These are phyloP conservation scores for Ochotona princeps DNA, from an alignment of 2,113 vertebrate genomes.

Conservation along the genomic window DNA sequence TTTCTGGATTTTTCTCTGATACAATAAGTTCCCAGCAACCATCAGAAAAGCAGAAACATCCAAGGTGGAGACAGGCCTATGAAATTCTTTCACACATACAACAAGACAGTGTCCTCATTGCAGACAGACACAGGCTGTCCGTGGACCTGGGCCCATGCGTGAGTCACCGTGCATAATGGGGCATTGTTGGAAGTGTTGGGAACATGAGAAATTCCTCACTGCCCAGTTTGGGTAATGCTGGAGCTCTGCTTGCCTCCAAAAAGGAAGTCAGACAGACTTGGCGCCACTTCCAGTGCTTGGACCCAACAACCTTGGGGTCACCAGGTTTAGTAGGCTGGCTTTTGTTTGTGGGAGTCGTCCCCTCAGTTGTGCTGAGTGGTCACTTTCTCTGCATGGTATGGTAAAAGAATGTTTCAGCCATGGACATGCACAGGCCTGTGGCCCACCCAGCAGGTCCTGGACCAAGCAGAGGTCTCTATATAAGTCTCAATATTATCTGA, in stretches of 20 bases:
- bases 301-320: slow-evolving; percentile 77
- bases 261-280: slow-evolving; percentile 85
- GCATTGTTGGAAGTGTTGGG: slow-evolving; percentile 87
- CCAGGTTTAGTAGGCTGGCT: slow-evolving; percentile 73
- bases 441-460: background rate
- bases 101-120: slow-evolving; percentile 82
- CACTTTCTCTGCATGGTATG: background rate
- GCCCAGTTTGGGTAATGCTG: slow-evolving; percentile 83
- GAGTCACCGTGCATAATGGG: slow-evolving; percentile 88
- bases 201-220: slow-evolving; percentile 86
- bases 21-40: slow-evolving; percentile 74
- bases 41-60: slow-evolving; percentile 79
- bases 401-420: background rate
- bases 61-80: slow-evolving; percentile 80
- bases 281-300: slow-evolving; percentile 75
- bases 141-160: slow-evolving; percentile 85
- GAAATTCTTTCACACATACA: slow-evolving; percentile 84
- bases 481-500: background rate
- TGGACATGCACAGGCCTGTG: background rate
- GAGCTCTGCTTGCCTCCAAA: slow-evolving; percentile 83
- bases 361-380: background rate
- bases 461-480: background rate
- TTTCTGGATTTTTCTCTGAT: slow-evolving; percentile 76
- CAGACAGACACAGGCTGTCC: slow-evolving; percentile 85
- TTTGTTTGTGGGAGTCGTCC: slow-evolving; percentile 10